Evolutionary conservation across 2,797 vertebrate species (phyloP).

Genomic region (Thunnus albacares): DNA sequence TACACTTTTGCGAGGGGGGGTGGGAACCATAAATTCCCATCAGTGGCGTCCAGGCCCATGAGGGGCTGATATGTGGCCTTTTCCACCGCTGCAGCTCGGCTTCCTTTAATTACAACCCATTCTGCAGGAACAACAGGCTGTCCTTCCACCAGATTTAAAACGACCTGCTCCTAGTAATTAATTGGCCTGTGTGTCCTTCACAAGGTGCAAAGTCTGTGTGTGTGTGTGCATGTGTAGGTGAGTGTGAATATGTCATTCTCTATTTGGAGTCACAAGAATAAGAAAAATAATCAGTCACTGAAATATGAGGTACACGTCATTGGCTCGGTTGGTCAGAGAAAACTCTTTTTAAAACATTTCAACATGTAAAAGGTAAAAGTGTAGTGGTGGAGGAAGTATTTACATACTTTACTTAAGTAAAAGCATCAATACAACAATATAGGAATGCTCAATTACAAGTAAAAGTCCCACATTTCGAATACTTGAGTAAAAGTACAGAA

Average conservation of each 20-base stretch:
- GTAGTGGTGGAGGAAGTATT: background rate
- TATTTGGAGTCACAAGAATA: conserved; percentile 44
- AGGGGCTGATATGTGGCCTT: conserved; percentile 81
- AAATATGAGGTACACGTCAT: conserved; percentile 32
- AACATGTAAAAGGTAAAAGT: background rate
- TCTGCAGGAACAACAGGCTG: conserved; percentile 86
- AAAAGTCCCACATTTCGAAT: too few relatives aligned
- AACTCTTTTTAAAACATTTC: conserved; percentile 13
- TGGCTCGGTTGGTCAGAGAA: conserved; percentile 24
- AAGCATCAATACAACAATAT: background rate
- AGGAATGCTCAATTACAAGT: background rate
- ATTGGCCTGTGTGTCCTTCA: conserved; percentile 81
- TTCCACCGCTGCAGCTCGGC: conserved; percentile 73
- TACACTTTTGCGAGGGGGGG: conserved; percentile 23
- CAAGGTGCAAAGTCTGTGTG: conserved; percentile 61
- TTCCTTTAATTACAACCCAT: conserved; percentile 86
- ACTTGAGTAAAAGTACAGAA: too few relatives aligned
- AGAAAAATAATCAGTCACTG: conserved; percentile 16
- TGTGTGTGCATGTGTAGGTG: conserved; percentile 29
- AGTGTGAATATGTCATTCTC: conserved; percentile 41
- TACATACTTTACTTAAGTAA: background rate
- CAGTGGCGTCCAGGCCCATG: conserved; percentile 69
- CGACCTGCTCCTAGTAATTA: conserved; percentile 82
- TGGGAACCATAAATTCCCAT: conserved; percentile 83
- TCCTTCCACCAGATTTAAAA: conserved; percentile 86